Evolutionary conservation across 2,113 vertebrate species (phyloP).

Genomic region (Phalacrocorax aristotelis): DNA sequence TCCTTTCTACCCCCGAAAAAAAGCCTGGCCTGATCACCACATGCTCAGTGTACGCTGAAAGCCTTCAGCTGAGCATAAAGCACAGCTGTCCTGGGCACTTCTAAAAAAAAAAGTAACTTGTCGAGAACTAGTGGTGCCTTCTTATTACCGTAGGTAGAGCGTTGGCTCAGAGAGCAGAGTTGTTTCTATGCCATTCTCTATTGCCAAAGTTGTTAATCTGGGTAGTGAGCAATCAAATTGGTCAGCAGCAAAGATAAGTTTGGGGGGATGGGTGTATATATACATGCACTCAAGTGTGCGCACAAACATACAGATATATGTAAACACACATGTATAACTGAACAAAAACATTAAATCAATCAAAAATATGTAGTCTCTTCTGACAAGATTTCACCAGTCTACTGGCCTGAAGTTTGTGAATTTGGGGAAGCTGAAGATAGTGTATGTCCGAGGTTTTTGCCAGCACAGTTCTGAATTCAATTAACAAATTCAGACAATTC

Average conservation of each 20-base stretch:
- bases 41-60: neutral
- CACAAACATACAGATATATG: neutral
- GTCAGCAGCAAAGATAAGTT: neutral
- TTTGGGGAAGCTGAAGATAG: neutral
- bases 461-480: neutral
- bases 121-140: neutral
- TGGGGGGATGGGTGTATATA: neutral
- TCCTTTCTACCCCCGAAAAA: neutral
- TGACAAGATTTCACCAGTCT: neutral
- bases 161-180: neutral
- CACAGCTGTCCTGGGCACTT: neutral
- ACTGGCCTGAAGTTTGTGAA: neutral
- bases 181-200: neutral
- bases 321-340: rapidly evolving
- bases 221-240: rapidly evolving
- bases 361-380: neutral
- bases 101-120: neutral
- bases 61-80: neutral
- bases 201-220: neutral
- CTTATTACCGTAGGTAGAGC: rapidly evolving
- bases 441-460: neutral
- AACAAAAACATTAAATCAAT: neutral
- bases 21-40: neutral
- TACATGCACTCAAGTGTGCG: rapidly evolving
- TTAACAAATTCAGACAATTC: neutral